Percentiles rank a stretch among this genome's conserved stretches.
Conservation (phyloP, 2,888 invertebrate genomes). For the Sisyra terminalis region DNA sequence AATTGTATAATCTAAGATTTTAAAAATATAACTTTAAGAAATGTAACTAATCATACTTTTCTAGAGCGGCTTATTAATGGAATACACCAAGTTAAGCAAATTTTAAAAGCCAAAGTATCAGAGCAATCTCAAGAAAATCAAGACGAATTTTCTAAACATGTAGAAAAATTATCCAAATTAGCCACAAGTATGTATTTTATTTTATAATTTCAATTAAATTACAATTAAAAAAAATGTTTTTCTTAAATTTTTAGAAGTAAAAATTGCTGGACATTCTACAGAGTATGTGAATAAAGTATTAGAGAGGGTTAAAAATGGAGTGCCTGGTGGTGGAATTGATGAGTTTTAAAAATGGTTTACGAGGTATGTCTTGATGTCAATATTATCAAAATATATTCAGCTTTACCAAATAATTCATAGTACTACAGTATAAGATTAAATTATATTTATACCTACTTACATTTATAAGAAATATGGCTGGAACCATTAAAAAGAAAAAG, state of each 20-base stretch:
- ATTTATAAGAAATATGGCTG: not conserved
- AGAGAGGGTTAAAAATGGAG: slow-evolving; percentile 70
- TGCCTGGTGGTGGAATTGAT: slow-evolving; percentile 59
- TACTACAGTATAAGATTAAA: not conserved
- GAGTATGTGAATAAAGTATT: slow-evolving; percentile 88
- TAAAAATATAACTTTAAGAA: too few relatives aligned
- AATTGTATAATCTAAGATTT: too few relatives aligned
- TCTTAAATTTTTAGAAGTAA: slow-evolving; percentile 43
- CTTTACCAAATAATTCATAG: not conserved
- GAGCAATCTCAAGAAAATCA: slow-evolving; percentile 35
- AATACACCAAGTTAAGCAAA: slow-evolving; percentile 60
- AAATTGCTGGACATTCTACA: slow-evolving; percentile 81
- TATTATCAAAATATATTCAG: too few relatives aligned
- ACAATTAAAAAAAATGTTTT: slow-evolving; percentile 1
- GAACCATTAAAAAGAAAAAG: too few relatives aligned
- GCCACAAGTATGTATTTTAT: slow-evolving; percentile 47
- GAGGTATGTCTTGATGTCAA: too few relatives aligned
- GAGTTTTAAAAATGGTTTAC: slow-evolving; percentile 40
- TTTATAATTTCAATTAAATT: not conserved
- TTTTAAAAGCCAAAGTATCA: slow-evolving; percentile 47
- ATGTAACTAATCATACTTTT: slow-evolving; percentile 19
- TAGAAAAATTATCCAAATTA: slow-evolving; percentile 49
- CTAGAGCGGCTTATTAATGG: slow-evolving; percentile 63
- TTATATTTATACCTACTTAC: not conserved
- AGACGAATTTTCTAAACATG: slow-evolving; percentile 50